Evolutionary conservation across 2,113 vertebrate species (phyloP).

Genomic region (Pica pica): DNA sequence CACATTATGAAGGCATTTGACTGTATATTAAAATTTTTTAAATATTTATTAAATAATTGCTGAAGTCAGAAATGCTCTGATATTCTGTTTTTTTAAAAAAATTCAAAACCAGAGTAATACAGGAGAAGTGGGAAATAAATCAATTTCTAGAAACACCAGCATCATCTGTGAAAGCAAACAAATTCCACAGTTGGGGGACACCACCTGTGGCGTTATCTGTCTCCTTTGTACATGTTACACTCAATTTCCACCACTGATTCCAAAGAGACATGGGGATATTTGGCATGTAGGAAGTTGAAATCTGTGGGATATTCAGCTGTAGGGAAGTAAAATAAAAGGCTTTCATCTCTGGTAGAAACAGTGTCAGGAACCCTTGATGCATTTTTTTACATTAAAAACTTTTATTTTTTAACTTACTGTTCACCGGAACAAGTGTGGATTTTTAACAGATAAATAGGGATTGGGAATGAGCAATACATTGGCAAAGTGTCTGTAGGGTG

Average conservation of each 20-base stretch:
- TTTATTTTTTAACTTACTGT: background rate
- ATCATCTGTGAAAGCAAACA: background rate
- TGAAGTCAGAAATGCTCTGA: background rate
- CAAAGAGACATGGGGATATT: background rate
- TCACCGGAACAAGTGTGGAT: background rate
- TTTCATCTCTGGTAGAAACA: background rate
- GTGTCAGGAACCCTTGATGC: background rate
- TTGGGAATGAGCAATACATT: background rate
- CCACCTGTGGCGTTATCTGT: background rate
- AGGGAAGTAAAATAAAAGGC: background rate
- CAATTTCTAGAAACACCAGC: background rate
- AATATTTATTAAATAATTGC: slow-evolving; percentile 21
- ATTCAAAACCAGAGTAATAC: background rate
- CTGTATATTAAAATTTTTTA: slow-evolving; percentile 41
- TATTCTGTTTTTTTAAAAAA: background rate
- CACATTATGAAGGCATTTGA: slow-evolving; percentile 20
- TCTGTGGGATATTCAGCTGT: background rate
- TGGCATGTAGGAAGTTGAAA: background rate
- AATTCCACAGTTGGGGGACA: background rate
- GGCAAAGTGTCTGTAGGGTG: background rate
- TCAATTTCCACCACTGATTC: background rate
- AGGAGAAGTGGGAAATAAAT: background rate
- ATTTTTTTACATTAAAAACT: background rate
- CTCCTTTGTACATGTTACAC: background rate
- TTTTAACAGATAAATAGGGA: background rate